These are phyloP conservation scores for Apostichopus japonicus DNA, from an alignment of 35 echinoderm and acorn worm genomes.

Conservation along the genomic window DNA sequence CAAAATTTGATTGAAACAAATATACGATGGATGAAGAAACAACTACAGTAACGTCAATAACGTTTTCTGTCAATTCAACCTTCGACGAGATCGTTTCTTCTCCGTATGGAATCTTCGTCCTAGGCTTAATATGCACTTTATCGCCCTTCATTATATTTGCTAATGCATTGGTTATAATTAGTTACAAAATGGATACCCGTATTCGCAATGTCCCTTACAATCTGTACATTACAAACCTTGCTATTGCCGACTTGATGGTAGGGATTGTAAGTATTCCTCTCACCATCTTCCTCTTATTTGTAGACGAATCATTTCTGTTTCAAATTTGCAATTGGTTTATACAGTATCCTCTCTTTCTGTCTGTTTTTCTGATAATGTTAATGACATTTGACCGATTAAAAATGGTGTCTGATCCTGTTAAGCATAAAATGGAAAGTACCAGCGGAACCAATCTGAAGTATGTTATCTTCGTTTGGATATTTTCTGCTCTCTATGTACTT, in stretches of 20 bases:
- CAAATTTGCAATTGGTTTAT: background rate
- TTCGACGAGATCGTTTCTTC: background rate
- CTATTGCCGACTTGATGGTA: background rate
- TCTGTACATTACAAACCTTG: constrained; percentile 13
- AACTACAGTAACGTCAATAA: too few relatives aligned
- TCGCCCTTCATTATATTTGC: background rate
- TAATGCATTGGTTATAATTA: background rate
- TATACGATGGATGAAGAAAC: too few relatives aligned
- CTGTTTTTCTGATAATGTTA: background rate
- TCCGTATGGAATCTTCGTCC: background rate
- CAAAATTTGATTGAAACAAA: too few relatives aligned
- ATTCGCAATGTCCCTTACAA: constrained; percentile 17
- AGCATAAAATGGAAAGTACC: constrained; percentile 4
- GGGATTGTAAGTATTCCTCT: constrained; percentile 6
- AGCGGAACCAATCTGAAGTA: background rate
- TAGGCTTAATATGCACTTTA: background rate
- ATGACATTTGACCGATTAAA: constrained; percentile 14
- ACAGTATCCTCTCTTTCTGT: background rate
- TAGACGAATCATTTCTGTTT: too few relatives aligned
- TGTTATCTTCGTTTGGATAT: background rate
- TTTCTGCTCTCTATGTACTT: background rate
- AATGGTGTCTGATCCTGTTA: constrained; percentile 19
- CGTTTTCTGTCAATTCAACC: too few relatives aligned
- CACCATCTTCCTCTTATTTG: too few relatives aligned
- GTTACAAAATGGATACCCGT: background rate